Evolutionary conservation across 2,888 invertebrate genomes (phyloP).

Genomic region (Mystacides longicornis): DNA sequence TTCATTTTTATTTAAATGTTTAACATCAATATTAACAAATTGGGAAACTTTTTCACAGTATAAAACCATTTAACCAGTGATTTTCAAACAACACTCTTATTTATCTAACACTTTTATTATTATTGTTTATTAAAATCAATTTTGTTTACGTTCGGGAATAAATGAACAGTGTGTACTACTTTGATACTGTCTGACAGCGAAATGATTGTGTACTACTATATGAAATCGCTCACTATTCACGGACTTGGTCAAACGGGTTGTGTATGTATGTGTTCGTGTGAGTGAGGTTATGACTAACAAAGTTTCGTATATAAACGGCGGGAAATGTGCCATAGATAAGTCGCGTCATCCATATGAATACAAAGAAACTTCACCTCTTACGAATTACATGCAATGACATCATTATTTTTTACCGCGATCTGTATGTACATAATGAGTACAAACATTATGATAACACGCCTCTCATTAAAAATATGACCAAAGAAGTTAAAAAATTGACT

Average conservation of each 20-base stretch:
- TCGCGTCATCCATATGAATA: not conserved
- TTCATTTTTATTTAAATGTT: conserved; percentile 16
- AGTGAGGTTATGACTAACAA: conserved; percentile 18
- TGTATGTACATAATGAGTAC: too few species aligned
- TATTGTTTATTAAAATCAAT: not conserved
- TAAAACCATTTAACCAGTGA: conserved; percentile 1
- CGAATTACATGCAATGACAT: not conserved
- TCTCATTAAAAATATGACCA: too few species aligned
- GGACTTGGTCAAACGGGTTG: not conserved
- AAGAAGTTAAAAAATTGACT: too few species aligned
- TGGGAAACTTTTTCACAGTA: not conserved
- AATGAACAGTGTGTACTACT: not conserved
- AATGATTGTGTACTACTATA: not conserved
- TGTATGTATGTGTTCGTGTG: not conserved
- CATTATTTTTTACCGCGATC: too few species aligned
- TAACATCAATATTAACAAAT: not conserved
- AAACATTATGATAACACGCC: too few species aligned
- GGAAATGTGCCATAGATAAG: conserved; percentile 18
- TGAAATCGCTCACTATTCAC: not conserved
- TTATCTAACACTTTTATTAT: not conserved
- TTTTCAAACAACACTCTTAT: not conserved
- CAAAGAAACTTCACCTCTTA: not conserved
- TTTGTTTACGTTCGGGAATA: not conserved
- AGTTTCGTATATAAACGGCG: conserved; percentile 10
- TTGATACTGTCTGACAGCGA: not conserved